Evolutionary conservation across 2,113 vertebrate genomes (phyloP).

Genomic region (Furnarius figulus): DNA sequence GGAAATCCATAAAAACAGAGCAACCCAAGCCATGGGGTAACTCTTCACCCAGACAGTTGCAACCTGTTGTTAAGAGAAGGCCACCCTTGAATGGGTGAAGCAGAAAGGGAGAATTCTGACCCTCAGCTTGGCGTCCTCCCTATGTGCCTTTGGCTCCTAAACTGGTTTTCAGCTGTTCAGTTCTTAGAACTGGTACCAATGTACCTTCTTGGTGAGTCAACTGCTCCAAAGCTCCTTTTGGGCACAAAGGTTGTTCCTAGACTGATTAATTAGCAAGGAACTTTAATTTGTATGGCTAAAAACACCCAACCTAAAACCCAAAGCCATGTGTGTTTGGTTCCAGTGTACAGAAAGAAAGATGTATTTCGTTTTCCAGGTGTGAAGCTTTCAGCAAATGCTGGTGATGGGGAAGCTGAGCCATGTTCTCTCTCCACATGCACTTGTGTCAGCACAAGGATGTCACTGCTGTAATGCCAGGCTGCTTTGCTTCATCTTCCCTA

Average conservation of each 20-base stretch:
- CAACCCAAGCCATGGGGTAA: not conserved
- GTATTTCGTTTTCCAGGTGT: not conserved
- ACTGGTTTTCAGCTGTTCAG: not conserved
- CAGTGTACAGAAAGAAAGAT: not conserved
- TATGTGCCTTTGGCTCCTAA: not conserved
- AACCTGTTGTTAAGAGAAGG: not conserved
- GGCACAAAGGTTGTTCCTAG: not conserved
- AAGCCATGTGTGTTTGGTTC: not conserved
- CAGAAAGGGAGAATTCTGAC: not conserved
- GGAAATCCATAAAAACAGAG: not conserved
- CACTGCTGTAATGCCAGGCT: not conserved
- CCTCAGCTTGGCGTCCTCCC: not conserved
- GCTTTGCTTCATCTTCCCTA: not conserved
- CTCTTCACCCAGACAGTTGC: not conserved
- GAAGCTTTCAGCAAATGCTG: not conserved
- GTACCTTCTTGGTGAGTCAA: not conserved
- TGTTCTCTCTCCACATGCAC: rapidly evolving
- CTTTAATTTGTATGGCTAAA: not conserved
- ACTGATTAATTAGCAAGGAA: not conserved
- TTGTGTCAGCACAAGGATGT: not conserved
- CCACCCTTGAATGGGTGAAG: not conserved
- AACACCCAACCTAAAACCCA: not conserved
- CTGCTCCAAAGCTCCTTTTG: not conserved
- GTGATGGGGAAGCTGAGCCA: not conserved
- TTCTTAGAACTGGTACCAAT: not conserved